Percentiles rank a stretch among this genome's conserved stretches.
Conservation (phyloP, 2,113 vertebrate species). For the Chaetura pelagica region DNA sequence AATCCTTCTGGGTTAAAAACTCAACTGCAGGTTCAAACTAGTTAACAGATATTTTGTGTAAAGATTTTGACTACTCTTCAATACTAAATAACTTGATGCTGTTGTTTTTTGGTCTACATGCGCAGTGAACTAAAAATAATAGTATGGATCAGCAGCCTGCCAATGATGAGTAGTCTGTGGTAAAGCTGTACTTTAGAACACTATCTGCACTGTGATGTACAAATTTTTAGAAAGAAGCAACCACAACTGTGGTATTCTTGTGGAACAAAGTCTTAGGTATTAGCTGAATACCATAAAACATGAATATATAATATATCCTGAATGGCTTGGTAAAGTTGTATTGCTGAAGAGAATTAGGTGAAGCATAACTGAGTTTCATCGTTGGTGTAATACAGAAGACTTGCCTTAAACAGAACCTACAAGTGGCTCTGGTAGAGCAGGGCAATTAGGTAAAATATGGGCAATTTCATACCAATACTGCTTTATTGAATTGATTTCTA, state of each 20-base stretch:
- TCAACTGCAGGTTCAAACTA: not conserved
- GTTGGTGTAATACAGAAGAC: not conserved
- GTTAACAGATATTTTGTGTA: not conserved
- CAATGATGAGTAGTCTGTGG: not conserved
- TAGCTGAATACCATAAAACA: not conserved
- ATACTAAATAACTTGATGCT: not conserved
- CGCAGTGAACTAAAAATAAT: not conserved
- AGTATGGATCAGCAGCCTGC: not conserved
- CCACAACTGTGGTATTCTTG: rapidly evolving
- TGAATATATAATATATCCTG: not conserved
- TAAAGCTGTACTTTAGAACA: not conserved
- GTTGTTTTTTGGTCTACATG: not conserved
- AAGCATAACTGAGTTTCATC: not conserved
- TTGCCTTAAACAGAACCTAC: not conserved
- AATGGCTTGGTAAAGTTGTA: not conserved
- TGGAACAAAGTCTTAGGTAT: not conserved
- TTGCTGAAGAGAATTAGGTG: not conserved
- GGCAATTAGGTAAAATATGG: not conserved
- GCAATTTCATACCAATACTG: not conserved
- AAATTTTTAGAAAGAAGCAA: not conserved
- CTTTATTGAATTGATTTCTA: not conserved
- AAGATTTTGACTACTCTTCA: not conserved
- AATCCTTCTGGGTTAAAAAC: slow-evolving; percentile 1
- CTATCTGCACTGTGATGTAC: not conserved
- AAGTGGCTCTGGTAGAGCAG: not conserved